A percentile compares a stretch with the other conserved stretches of the same genome.
Evolutionary conservation across 2,888 invertebrate genomes (phyloP).

Genomic region (Catocala sponsa): DNA sequence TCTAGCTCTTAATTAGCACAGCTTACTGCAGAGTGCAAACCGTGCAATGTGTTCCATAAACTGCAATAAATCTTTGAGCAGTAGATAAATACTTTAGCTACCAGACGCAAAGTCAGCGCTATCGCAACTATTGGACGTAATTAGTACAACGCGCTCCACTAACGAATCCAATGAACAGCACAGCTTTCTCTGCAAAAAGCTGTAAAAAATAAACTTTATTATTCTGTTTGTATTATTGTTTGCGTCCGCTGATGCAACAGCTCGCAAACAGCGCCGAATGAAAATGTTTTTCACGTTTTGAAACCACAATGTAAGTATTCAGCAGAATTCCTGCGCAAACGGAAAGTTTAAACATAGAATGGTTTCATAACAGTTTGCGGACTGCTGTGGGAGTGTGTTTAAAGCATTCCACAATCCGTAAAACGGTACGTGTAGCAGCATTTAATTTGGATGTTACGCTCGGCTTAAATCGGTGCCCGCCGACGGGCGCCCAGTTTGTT

Average conservation of each 20-base stretch:
- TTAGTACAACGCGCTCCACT: constrained; percentile 18
- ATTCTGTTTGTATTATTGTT: constrained; percentile 35
- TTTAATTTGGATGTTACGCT: constrained; percentile 75
- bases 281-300: constrained; percentile 40
- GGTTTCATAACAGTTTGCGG: constrained; percentile 52
- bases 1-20: too few relatives aligned
- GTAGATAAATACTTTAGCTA: not conserved
- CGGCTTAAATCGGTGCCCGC: constrained; percentile 60
- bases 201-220: constrained; percentile 24
- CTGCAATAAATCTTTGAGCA: constrained; percentile 7
- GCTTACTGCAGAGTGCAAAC: not conserved
- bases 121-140: constrained; percentile 5
- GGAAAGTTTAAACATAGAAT: constrained; percentile 47
- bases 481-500: constrained; percentile 66
- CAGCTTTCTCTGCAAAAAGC: constrained; percentile 16
- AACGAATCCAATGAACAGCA: constrained; percentile 15
- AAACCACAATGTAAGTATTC: constrained; percentile 48
- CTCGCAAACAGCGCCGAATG: constrained; percentile 17
- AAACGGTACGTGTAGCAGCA: constrained; percentile 69
- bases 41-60: not conserved
- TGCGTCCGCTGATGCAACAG: constrained; percentile 27
- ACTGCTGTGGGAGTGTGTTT: constrained; percentile 40
- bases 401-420: constrained; percentile 43
- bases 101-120: constrained; percentile 1
- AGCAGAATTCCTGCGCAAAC: constrained; percentile 40